phyloP scores from a whole-genome alignment of 2,888 invertebrate genomes.

The Cryptus armator region DNA sequence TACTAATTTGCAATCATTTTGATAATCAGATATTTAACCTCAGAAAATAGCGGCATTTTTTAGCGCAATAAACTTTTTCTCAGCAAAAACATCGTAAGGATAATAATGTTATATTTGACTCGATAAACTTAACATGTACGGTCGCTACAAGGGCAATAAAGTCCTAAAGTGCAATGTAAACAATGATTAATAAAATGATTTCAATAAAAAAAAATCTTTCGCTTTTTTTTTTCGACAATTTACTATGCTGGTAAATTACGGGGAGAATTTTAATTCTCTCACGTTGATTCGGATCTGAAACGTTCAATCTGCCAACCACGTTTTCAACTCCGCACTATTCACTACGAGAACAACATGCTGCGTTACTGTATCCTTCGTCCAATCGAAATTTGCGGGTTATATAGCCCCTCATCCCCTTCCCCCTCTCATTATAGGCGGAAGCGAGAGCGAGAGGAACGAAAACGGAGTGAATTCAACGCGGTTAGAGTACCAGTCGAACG shows the following conservation, averaged over 20 bases:
- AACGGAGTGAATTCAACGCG: conserved; percentile 49
- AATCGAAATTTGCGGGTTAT: conserved; percentile 33
- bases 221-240: too few relatives aligned
- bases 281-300: not conserved
- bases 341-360: not conserved
- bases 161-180: too few relatives aligned
- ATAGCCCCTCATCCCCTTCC: not conserved
- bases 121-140: too few relatives aligned
- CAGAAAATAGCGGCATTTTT: too few relatives aligned
- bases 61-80: not conserved
- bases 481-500: conserved; percentile 22
- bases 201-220: too few relatives aligned
- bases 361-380: conserved; percentile 25
- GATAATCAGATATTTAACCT: too few relatives aligned
- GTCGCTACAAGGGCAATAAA: too few relatives aligned
- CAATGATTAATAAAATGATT: too few relatives aligned
- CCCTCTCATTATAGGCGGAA: conserved; percentile 57
- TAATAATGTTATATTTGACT: too few relatives aligned
- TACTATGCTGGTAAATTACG: too few relatives aligned
- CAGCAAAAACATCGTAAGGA: not conserved
- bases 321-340: conserved; percentile 14
- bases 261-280: not conserved
- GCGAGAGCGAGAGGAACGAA: conserved; percentile 33
- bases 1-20: too few relatives aligned
- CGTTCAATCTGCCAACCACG: conserved; percentile 10